Evolutionary conservation across 2,113 vertebrate species (phyloP).

Genomic region (Herpailurus yagouaroundi): DNA sequence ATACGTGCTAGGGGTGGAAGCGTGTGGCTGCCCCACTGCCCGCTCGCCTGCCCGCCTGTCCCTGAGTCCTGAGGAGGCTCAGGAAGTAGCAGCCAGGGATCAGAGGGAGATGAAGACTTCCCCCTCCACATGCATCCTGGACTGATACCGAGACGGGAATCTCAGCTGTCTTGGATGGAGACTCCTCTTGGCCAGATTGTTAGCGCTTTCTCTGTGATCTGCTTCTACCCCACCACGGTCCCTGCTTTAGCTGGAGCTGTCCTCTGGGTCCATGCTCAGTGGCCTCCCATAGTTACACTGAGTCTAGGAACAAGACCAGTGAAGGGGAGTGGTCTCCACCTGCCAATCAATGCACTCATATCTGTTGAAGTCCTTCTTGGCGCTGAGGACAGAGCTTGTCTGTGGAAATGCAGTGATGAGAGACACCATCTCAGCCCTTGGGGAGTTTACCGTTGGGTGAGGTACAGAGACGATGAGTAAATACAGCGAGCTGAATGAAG

Average conservation of each 20-base stretch:
- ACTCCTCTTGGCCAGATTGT: not conserved
- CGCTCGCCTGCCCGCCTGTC: not conserved
- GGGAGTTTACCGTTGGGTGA: not conserved
- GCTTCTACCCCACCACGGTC: rapidly evolving
- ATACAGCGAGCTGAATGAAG: not conserved
- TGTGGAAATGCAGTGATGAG: not conserved
- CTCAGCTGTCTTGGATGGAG: not conserved
- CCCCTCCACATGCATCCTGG: not conserved
- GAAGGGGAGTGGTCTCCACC: not conserved
- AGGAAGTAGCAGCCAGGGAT: conserved; percentile 49
- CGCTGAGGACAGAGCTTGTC: no score
- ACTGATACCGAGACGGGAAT: not conserved
- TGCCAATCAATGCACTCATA: not conserved
- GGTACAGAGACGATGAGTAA: not conserved
- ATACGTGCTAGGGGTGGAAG: conserved; percentile 40
- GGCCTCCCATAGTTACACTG: not conserved
- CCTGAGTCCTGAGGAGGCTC: not conserved
- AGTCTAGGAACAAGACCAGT: not conserved
- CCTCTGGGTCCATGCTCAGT: not conserved
- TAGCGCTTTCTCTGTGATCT: not conserved
- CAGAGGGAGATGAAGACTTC: conserved; percentile 54
- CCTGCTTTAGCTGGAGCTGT: not conserved
- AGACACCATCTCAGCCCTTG: not conserved
- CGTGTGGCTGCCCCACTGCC: not conserved
- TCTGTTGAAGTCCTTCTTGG: not conserved